Conservation (phyloP, 2,888 invertebrate species). For the Dioctria linearis region DNA sequence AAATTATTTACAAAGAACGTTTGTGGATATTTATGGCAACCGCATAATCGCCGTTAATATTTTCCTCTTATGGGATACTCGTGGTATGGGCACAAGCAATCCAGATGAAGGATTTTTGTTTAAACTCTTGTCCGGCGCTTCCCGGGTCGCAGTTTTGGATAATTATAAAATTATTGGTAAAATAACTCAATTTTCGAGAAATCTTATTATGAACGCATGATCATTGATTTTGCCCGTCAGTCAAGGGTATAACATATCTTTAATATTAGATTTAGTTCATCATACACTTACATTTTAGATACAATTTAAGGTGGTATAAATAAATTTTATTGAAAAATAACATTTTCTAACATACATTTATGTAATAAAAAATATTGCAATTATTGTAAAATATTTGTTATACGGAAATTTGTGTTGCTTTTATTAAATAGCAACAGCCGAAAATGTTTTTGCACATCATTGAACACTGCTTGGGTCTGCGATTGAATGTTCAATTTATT, state of each 20-base stretch:
- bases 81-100: too few relatives aligned
- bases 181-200: too few relatives aligned
- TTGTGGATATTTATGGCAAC: too few relatives aligned
- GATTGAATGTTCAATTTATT: neutral
- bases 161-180: too few relatives aligned
- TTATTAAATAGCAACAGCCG: neutral
- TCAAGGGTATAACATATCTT: neutral
- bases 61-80: too few relatives aligned
- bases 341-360: conserved; percentile 32
- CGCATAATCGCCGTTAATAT: too few relatives aligned
- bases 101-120: too few relatives aligned
- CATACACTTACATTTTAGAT: too few relatives aligned
- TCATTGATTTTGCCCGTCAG: neutral
- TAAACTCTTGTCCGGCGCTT: too few relatives aligned
- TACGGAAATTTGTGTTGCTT: conserved; percentile 5
- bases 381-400: conserved; percentile 35
- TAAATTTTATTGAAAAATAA: conserved; percentile 44
- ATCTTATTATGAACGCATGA: too few relatives aligned
- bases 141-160: too few relatives aligned
- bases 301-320: conserved; percentile 1
- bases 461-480: conserved; percentile 34
- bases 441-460: conserved; percentile 15
- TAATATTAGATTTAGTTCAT: neutral
- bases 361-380: conserved; percentile 47
- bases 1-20: too few relatives aligned